Evolutionary conservation across 1,140 invertebrate species (phyloP), one percentile per base, ranked within the genome.

Genomic region (Leguminivora glycinivorella): DNA sequence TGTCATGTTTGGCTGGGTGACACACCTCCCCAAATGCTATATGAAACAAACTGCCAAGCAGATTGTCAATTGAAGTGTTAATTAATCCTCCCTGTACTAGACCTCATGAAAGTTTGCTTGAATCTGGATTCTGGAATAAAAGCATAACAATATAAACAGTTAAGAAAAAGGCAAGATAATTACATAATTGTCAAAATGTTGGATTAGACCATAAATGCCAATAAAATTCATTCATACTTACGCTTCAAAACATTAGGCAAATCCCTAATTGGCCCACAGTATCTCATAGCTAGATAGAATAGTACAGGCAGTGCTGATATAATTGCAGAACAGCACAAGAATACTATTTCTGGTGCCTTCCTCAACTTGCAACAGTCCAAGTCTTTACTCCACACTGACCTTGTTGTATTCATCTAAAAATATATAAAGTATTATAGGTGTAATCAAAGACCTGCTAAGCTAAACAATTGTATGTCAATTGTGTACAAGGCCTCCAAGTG

Each of bases 381-480:
- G 34, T 73, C 83, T 74, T 89, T 88, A 74, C 93, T 93, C 93
- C 93, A 94, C 69, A 90, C 91, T 63, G 83, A 87, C 74, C 93
- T 87, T 52, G 93, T 94, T 34, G 85, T 87, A 85, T 94, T 94
- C 93, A 94, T 94, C 93, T 94, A 72, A 26, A 83, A 75, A 70
- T 66, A 67, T 67, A 52, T 31, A 52, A 26, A 70, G 69, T 34
- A 47, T 56, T n/a, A n/a, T n/a, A n/a, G n/a, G n/a, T n/a, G n/a
- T n/a, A n/a, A n/a, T n/a, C n/a, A n/a, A n/a, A n/a, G n/a, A n/a
- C n/a, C n/a, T n/a, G n/a, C n/a, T n/a, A n/a, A n/a, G n/a, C n/a
- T n/a, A n/a, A n/a, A n/a, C n/a, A n/a, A n/a, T n/a, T n/a, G n/a
- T n/a, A n/a, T n/a, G n/a, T n/a, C n/a, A n/a, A n/a, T n/a, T n/a